A percentile compares a stretch with the other conserved stretches of the same genome.
phyloP scores from a whole-genome alignment of 92 coral and sea anemone species.

The Epizoanthus stellaris region DNA sequence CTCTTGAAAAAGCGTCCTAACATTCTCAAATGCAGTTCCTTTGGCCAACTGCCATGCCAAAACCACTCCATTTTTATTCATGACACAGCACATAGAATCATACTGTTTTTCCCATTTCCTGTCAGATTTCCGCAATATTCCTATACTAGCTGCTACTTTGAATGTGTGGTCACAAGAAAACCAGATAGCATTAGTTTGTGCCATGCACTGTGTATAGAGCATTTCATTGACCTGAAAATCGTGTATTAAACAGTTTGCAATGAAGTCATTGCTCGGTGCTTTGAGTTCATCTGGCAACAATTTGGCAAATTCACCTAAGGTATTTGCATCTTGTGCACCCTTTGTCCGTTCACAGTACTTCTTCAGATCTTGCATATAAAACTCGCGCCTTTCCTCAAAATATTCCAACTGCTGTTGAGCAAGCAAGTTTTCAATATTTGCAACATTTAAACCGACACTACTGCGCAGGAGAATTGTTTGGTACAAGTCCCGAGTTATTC shows the following conservation, averaged over 20 bases:
- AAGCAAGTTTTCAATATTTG: slow-evolving; percentile 53
- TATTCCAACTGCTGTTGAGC: slow-evolving; percentile 57
- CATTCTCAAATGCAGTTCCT: not conserved
- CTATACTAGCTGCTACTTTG: slow-evolving; percentile 47
- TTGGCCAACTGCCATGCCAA: not conserved
- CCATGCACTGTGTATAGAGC: slow-evolving; percentile 57
- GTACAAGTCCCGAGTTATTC: slow-evolving; percentile 60
- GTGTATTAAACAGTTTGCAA: slow-evolving; percentile 40
- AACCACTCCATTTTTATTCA: not conserved
- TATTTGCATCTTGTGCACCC: slow-evolving; percentile 6
- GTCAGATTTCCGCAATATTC: slow-evolving; percentile 46
- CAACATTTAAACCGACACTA: slow-evolving; percentile 42
- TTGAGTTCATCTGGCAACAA: slow-evolving; percentile 56
- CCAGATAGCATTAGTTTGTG: slow-evolving; percentile 43
- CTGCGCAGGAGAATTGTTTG: slow-evolving; percentile 25
- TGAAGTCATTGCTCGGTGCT: slow-evolving; percentile 60
- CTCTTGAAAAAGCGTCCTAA: not conserved
- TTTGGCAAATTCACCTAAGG: slow-evolving; percentile 36
- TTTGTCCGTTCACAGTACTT: not conserved
- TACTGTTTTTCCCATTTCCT: slow-evolving; percentile 39
- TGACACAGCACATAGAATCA: slow-evolving; percentile 28
- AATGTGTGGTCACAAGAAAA: slow-evolving; percentile 54
- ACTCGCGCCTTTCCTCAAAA: slow-evolving; percentile 58
- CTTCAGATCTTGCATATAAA: slow-evolving; percentile 39
- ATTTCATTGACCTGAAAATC: slow-evolving; percentile 34